These are phyloP conservation scores for Drosophila eugracilis DNA, from an alignment of 1,140 invertebrate species.

Conservation along the genomic window DNA sequence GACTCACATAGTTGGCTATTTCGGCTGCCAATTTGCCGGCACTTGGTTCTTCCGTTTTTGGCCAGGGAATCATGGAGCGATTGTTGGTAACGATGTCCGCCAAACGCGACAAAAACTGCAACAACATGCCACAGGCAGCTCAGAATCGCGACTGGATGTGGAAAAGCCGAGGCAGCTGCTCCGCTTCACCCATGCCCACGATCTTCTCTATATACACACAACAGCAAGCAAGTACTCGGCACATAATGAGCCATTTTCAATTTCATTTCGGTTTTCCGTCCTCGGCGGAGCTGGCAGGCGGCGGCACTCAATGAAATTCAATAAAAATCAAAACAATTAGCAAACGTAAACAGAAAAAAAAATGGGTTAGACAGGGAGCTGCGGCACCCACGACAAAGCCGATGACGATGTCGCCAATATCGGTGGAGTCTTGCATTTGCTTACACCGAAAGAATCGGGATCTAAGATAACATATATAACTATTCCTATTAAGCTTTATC, in stretches of 20 bases:
- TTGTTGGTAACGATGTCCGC: slow-evolving; percentile 50
- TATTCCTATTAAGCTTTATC: not conserved
- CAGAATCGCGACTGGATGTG: slow-evolving; percentile 67
- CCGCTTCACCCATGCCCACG: slow-evolving; percentile 4
- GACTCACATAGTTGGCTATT: slow-evolving; percentile 77
- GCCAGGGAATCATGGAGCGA: slow-evolving; percentile 49
- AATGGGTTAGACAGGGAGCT: slow-evolving; percentile 21
- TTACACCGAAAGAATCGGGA: slow-evolving; percentile 38
- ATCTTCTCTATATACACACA: not conserved
- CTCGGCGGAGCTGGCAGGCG: slow-evolving; percentile 32
- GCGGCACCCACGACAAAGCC: slow-evolving; percentile 17
- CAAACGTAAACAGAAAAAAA: slow-evolving; percentile 60
- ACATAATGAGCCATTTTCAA: slow-evolving; percentile 53
- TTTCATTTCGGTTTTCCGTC: slow-evolving; percentile 44
- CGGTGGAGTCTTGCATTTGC: slow-evolving; percentile 43
- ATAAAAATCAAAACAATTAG: slow-evolving; percentile 80
- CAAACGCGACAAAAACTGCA: slow-evolving; percentile 56
- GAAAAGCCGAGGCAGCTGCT: slow-evolving; percentile 29
- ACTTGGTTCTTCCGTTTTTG: slow-evolving; percentile 32
- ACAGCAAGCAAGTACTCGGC: not conserved
- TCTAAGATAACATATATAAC: not conserved
- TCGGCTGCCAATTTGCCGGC: slow-evolving; percentile 63
- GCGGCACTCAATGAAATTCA: slow-evolving; percentile 74
- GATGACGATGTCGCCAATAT: slow-evolving; percentile 39
- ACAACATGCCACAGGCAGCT: slow-evolving; percentile 69